Percentiles rank a stretch among this genome's conserved stretches.
phyloP scores from a whole-genome alignment of 1,140 invertebrate genomes.

The Dolichoris vasculosae region DNA sequence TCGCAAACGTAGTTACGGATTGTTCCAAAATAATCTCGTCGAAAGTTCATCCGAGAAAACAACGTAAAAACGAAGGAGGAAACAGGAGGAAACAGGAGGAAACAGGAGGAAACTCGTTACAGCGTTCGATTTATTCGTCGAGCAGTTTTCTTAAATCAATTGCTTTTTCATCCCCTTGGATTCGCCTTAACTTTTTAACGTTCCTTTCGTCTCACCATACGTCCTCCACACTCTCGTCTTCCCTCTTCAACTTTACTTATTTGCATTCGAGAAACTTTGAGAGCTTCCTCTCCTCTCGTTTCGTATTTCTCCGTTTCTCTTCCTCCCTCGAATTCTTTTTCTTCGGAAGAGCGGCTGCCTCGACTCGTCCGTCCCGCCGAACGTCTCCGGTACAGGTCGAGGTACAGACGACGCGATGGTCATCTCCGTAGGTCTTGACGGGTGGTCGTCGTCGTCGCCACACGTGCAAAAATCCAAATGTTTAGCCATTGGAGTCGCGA shows the following conservation, averaged over 20 bases:
- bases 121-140: neutral
- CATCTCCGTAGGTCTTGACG: constrained; percentile 18
- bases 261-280: constrained; percentile 48
- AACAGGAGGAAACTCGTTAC: neutral
- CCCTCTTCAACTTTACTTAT: constrained; percentile 39
- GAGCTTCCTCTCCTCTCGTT: neutral
- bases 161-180: neutral
- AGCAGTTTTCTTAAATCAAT: constrained; percentile 21
- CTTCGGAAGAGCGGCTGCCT: neutral
- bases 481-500: neutral
- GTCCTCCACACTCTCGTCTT: neutral
- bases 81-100: too few species aligned
- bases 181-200: constrained; percentile 32
- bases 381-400: constrained; percentile 3
- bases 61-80: too few species aligned
- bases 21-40: too few species aligned
- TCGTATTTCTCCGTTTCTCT: neutral
- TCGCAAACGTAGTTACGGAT: too few species aligned
- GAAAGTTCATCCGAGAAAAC: too few species aligned
- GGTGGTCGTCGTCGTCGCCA: constrained; percentile 34
- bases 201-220: constrained; percentile 17
- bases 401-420: constrained; percentile 11
- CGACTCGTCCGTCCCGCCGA: constrained; percentile 24
- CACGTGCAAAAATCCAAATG: constrained; percentile 40
- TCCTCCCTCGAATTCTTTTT: neutral